Base-by-base conservation (phyloP, 1,140 invertebrate species). In the Calycopis cecrops region DNA sequence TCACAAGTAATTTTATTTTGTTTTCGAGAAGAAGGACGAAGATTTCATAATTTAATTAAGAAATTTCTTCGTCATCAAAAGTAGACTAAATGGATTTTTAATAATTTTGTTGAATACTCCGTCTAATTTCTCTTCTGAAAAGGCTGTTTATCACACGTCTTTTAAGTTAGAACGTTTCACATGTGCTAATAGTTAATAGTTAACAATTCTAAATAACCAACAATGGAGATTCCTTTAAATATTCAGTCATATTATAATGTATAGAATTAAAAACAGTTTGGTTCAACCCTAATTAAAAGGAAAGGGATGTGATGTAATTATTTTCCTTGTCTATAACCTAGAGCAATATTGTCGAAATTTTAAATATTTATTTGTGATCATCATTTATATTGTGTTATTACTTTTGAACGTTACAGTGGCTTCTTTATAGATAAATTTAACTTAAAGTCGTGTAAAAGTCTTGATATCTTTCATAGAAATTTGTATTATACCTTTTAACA, bases 281-380 rank as follows among this genome's bases (percentile, higher is more conserved):
- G 74, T 60, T 65, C 78, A 79, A 62, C 76, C 70, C 60, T 65
- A 65, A 17, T 35, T 35, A 37, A 42, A 62, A 76, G 79, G 77
- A 78, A 76, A 72, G 59, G 76, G 79, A 78, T 60, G 65, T 77
- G 53, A 71, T 52, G 59, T 66, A 50, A 60, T 34, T 4, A 35
- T 55, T 38, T 65, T 28, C 21, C 21, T 28, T 73, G 67, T 70
- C 66, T 73, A 73, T 79, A 69, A 47, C 55, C 40, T 14, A 42
- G 10, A 38, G 3, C 12, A 54, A 35, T 52, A 14, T 35, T 16
- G 16, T 38, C 10, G 48, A 10, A 54, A 53, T 12, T 52, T 16
- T 33, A 38, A 35, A 18, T 3, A 12, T 35, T 58, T 53, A 38
- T 14, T 35, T 35, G 4, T 34, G 21, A 2, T 6, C 21, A 28